A percentile compares a stretch with the other conserved stretches of the same genome.
These are phyloP conservation scores for Takifugu ocellatus DNA, from an alignment of 2,797 vertebrate species.

Conservation along the genomic window DNA sequence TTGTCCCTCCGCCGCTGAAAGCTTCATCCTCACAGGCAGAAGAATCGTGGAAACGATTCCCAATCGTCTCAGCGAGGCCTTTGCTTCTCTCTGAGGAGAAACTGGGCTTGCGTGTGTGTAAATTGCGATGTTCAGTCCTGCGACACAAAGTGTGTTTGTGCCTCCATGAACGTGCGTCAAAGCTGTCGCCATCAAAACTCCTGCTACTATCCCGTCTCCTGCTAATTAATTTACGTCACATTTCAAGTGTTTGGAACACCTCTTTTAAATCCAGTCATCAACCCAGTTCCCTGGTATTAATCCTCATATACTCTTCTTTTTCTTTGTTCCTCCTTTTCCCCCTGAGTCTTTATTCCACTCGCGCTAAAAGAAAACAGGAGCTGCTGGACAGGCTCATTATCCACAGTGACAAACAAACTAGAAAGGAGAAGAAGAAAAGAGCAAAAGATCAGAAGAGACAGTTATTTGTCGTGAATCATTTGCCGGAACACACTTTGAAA, in stretches of 20 bases:
- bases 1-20: slow-evolving; percentile 38
- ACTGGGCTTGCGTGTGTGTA: slow-evolving; percentile 16
- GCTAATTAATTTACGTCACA: slow-evolving; percentile 72
- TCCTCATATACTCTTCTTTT: slow-evolving; percentile 14
- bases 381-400: slow-evolving; percentile 25
- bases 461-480: slow-evolving; percentile 52
- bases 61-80: slow-evolving; percentile 35
- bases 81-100: slow-evolving; percentile 28
- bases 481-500: slow-evolving; percentile 37
- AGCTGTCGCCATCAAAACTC: slow-evolving; percentile 67
- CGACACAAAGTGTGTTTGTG: slow-evolving; percentile 47
- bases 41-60: slow-evolving; percentile 37
- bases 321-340: slow-evolving; percentile 11
- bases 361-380: slow-evolving; percentile 5
- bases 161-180: slow-evolving; percentile 25
- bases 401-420: slow-evolving; percentile 16
- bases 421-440: slow-evolving; percentile 7
- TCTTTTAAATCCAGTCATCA: slow-evolving; percentile 54
- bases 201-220: slow-evolving; percentile 65
- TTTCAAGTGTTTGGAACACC: slow-evolving; percentile 45
- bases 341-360: slow-evolving; percentile 21
- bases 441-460: slow-evolving; percentile 32
- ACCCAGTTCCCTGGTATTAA: slow-evolving; percentile 43
- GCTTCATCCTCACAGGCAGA: slow-evolving; percentile 43
- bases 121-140: neutral